phyloP scores from a whole-genome alignment of 2,888 invertebrate species.

The Macrophya alboannulata region DNA sequence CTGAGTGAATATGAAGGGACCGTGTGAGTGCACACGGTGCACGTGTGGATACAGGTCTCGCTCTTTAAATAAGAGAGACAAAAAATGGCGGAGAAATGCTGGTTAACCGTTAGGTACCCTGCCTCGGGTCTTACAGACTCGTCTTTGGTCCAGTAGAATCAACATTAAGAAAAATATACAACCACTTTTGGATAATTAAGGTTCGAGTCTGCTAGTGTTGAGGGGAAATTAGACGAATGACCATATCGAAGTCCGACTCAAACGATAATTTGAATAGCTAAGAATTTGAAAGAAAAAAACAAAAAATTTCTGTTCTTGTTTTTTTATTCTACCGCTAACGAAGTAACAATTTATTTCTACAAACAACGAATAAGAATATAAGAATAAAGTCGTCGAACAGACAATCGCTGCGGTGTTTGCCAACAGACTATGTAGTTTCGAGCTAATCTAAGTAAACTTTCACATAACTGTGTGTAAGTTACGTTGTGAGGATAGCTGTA shows the following conservation, averaged over 20 bases:
- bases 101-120: conserved; percentile 54
- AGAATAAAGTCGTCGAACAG: not conserved
- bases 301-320: too few relatives aligned
- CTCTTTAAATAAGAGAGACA: conserved; percentile 46
- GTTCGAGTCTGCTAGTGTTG: not conserved
- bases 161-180: conserved; percentile 2
- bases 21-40: conserved; percentile 4
- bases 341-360: not conserved
- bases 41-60: conserved; percentile 4
- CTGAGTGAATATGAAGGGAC: conserved; percentile 26
- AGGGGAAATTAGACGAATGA: not conserved
- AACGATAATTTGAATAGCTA: not conserved
- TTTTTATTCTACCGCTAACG: not conserved
- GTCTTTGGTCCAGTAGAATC: conserved; percentile 12
- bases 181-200: not conserved
- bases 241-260: not conserved
- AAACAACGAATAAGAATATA: not conserved
- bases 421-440: conserved; percentile 7
- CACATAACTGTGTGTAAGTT: conserved; percentile 40
- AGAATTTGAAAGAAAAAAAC: too few relatives aligned
- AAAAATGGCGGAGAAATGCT: conserved; percentile 34
- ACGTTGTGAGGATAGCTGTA: not conserved
- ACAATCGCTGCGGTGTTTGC: conserved; percentile 31
- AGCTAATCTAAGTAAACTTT: conserved; percentile 44
- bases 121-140: conserved; percentile 43